Percentiles rank a stretch among this genome's conserved stretches.
Evolutionary conservation across 2,797 vertebrate species (phyloP).

Genomic region (Picus viridis): DNA sequence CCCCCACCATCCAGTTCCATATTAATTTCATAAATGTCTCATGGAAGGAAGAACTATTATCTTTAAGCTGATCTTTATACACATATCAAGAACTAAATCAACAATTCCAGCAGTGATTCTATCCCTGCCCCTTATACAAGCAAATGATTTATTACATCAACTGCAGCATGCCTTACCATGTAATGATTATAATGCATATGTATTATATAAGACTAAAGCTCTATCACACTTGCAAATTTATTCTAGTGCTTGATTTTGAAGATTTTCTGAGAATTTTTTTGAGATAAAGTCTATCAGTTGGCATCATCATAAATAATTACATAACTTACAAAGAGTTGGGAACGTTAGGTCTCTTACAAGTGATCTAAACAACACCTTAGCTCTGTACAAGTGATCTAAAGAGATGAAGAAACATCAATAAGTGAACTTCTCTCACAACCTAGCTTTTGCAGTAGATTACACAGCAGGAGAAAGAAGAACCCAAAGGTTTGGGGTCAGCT

Average conservation of each 20-base stretch:
- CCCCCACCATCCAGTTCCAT: neutral
- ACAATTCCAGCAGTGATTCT: neutral
- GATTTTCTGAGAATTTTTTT: neutral
- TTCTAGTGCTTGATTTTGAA: neutral
- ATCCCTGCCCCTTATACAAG: neutral
- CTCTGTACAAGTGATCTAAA: neutral
- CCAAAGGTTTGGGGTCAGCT: neutral
- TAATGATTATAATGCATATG: neutral
- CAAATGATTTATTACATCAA: neutral
- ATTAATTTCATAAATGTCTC: neutral
- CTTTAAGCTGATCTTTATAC: neutral
- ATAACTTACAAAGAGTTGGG: neutral
- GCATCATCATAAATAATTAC: neutral
- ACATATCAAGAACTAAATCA: constrained; percentile 9
- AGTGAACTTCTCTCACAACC: neutral
- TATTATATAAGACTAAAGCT: neutral
- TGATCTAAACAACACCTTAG: neutral
- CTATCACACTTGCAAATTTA: neutral
- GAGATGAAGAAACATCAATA: neutral
- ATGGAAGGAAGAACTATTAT: neutral
- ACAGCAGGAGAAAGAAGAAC: neutral
- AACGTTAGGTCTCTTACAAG: neutral
- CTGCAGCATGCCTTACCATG: neutral
- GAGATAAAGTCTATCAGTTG: neutral
- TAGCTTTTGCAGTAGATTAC: neutral